phyloP scores from a whole-genome alignment of 2,888 invertebrate genomes.

The Polymixis flavicincta region DNA sequence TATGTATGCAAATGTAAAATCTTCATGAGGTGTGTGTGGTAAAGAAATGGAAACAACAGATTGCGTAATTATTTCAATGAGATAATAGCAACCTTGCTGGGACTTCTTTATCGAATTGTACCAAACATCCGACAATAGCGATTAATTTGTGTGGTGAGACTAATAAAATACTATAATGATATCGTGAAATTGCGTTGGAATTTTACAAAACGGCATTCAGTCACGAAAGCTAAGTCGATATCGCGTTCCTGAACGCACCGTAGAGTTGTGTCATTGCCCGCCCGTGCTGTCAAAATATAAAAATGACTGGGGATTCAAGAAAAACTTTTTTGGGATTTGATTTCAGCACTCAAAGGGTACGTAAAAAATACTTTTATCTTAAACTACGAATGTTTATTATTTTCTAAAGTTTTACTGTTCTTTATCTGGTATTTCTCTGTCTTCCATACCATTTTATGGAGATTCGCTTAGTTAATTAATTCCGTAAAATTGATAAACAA shows the following conservation, averaged over 20 bases:
- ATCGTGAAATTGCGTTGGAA: conserved; percentile 78
- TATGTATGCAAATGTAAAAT: not conserved
- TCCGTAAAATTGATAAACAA: conserved; percentile 54
- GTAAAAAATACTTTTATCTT: conserved; percentile 61
- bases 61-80: conserved; percentile 56
- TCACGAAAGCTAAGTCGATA: conserved; percentile 75
- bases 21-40: not conserved
- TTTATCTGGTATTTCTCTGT: not conserved
- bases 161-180: conserved; percentile 74
- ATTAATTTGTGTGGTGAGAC: conserved; percentile 70
- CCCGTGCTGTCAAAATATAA: conserved; percentile 81
- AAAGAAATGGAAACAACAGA: conserved; percentile 7
- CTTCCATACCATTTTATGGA: conserved; percentile 27
- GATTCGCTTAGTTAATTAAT: conserved; percentile 41
- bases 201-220: conserved; percentile 75
- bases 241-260: conserved; percentile 74
- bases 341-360: conserved; percentile 96
- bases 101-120: conserved; percentile 70
- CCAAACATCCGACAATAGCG: conserved; percentile 65
- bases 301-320: conserved; percentile 83
- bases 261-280: conserved; percentile 74
- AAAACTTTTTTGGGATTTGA: conserved; percentile 95
- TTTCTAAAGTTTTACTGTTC: not conserved
- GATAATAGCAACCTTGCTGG: conserved; percentile 71
- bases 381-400: not conserved